Evolutionary conservation across 2,888 invertebrate species (phyloP), one percentile per base, ranked within the genome.

Genomic region (Athalia cordata): DNA sequence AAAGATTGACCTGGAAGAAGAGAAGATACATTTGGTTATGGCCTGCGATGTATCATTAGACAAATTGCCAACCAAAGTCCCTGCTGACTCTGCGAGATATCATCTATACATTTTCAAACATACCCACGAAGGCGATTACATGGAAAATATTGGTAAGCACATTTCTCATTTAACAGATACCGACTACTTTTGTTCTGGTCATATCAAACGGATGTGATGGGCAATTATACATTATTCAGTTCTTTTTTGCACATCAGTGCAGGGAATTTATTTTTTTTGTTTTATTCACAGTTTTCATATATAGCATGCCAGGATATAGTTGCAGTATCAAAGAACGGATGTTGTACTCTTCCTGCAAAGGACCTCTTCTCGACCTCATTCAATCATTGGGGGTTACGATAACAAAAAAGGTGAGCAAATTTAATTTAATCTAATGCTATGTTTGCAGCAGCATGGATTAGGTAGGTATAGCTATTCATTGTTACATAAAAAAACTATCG

Each of bases 321-420:
- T 98, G 98, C 90, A 95, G 98, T 81, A 97, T 99, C 85, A 99
- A 98, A 87, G 99, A 99, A 89, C 93, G 99, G 84, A 99, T 99
- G 99, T 92, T 99, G 89, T 99, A 99, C 91, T 99, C 99, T 0
- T 98, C 98, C 86, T 99, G 99, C 91, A 99, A 99, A 91, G 96
- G 95, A 80, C 97, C 98, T 15, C 94, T 99, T 82, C 92, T 98
- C 77, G 96, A 96, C 81, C 94, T 94, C 15, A 94, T 99, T 80
- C 94, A 96, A 85, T 93, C 93, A 72, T 91, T 96, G 85, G 96
- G 96, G 52, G 91, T 98, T 11, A 93, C 93, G 81, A 93, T 99
- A 83, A 93, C 92, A 0, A 98, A 98, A 92, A 96, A 97, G 93
- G 99, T 98, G 90, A 91, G 92, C 90, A 79, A 77, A 43, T 79